Conservation (phyloP, 2,113 vertebrate species). For the Phrynosoma blainvillii region DNA sequence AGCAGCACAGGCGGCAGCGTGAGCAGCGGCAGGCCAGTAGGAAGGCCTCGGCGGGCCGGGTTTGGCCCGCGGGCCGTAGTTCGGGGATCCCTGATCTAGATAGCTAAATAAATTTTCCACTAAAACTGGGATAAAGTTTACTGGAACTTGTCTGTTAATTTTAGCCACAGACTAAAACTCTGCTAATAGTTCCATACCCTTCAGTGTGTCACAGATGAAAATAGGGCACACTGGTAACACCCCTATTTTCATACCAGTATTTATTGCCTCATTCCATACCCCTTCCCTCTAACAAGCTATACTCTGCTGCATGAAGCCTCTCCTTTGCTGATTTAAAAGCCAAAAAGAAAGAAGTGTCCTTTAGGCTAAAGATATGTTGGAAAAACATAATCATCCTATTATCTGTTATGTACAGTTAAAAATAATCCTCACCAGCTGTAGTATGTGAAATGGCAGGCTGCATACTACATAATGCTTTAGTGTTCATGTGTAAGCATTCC, state of each 20-base stretch:
- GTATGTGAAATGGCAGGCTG: not conserved
- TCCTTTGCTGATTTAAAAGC: not conserved
- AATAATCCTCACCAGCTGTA: not conserved
- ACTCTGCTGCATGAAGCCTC: not conserved
- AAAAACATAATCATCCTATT: not conserved
- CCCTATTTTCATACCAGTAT: not conserved
- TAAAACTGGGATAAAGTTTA: slow-evolving; percentile 5
- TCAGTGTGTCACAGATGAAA: not conserved
- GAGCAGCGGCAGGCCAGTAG: too few species aligned
- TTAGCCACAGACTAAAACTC: not conserved
- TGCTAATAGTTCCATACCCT: not conserved
- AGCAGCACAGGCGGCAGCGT: too few species aligned
- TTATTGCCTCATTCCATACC: not conserved
- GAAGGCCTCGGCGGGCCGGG: too few species aligned
- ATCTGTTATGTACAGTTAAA: not conserved
- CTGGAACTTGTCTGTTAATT: slow-evolving; percentile 11
- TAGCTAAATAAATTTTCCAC: not conserved
- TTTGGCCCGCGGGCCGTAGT: too few species aligned
- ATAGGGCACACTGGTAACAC: not conserved
- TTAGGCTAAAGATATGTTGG: not conserved
- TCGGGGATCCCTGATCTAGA: not conserved
- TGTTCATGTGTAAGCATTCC: not conserved
- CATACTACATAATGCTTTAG: not conserved
- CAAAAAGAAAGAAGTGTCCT: not conserved
- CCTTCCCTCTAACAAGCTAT: not conserved